Base-by-base conservation (phyloP, 2,888 invertebrate species). In the Steinernema carpocapsae region DNA sequence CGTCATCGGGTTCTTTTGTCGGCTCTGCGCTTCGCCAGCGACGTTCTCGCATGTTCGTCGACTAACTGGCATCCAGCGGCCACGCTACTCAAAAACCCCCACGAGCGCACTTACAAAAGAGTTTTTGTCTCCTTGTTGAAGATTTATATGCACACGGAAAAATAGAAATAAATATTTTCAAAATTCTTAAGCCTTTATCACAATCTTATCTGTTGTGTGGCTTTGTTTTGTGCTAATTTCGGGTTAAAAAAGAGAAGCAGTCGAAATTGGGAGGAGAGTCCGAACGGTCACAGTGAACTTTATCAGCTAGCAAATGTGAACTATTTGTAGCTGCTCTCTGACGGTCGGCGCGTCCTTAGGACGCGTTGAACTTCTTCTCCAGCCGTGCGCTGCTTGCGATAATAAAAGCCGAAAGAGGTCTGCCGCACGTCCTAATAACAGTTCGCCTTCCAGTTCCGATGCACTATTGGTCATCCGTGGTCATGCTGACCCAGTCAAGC, bases 1-100 rank as follows among this genome's bases (percentile, higher is more conserved):
- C 64, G 64, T 64, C 64, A 37, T 64, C 64, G 32, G 64, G 64
- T 64, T 64, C 64, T 17, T 64, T 64, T 32, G 64, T 64, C 64
- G 64, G 64, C 32, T 64, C 64, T 6, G 64, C 64, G 29, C 32
- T 29, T n/a, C 29, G 64, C 3, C 64, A 64, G 32, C 29, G 64
- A 19, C 64, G 64, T 6, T 64, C 64, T 4, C 64, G 64, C 26
- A 64, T 64, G 64, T 64, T 64, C 7, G 32, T 37, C 32, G 64
- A 64, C 64, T 64, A 32, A 64, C 29, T 12, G 10, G 7, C 1
- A 48, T 3, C 48, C 10, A 37, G 10, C 4, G 37, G 10, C 37
- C 37, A 3, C 37, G n/a, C n/a, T n/a, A n/a, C n/a, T n/a, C 3
- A 37, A 37, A 37, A 37, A 37, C 37, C 37, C 37, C 10, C 37